phyloP scores from a whole-genome alignment of 64 coral and sea anemone species.

The Trachythela sp. region DNA sequence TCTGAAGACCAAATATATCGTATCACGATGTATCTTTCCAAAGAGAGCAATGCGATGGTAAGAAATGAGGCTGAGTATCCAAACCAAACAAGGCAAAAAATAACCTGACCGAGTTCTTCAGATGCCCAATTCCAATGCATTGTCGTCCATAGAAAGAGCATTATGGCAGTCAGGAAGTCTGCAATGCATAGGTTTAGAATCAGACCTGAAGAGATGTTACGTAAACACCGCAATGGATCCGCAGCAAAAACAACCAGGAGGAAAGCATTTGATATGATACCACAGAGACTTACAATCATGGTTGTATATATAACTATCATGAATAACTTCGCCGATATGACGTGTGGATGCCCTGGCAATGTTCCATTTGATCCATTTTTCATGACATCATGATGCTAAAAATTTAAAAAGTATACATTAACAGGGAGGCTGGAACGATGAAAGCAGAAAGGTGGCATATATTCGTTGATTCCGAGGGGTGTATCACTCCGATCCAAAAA shows the following conservation, averaged over 20 bases:
- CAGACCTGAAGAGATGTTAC: not conserved
- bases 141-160: not conserved
- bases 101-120: not conserved
- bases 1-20: not conserved
- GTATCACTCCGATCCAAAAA: no score
- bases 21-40: conserved; percentile 1
- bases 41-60: not conserved
- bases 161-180: not conserved
- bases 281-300: not conserved
- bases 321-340: not conserved
- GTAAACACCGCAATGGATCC: not conserved
- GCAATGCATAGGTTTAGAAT: not conserved
- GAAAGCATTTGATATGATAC: not conserved
- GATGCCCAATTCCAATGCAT: not conserved
- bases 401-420: not conserved
- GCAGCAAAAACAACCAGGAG: not conserved
- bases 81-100: not conserved
- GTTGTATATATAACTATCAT: not conserved
- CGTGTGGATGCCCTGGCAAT: not conserved
- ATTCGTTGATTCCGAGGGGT: no score
- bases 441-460: no score
- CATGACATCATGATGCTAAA: not conserved
- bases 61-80: not conserved
- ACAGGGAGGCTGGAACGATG: no score
- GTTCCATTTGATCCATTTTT: not conserved